Conservation (phyloP, 2,888 invertebrate genomes). For the Rhogogaster chlorosoma region DNA sequence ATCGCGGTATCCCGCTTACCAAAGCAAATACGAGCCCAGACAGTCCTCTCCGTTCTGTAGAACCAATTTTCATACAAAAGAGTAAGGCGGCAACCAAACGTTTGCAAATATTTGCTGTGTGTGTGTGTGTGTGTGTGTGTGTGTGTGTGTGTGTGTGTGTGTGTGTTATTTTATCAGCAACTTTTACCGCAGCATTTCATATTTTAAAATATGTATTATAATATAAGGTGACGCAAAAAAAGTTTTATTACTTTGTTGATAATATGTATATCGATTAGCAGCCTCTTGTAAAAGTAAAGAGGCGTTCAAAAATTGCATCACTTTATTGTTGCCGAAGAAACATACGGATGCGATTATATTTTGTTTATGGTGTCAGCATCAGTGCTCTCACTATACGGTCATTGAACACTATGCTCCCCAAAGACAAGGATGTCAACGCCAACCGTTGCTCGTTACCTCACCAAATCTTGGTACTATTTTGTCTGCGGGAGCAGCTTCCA, state of each 20-base stretch:
- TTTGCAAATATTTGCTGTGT: neutral
- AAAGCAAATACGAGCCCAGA: neutral
- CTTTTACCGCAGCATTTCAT: neutral
- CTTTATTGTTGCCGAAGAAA: slow-evolving; percentile 75
- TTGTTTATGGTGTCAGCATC: slow-evolving; percentile 86
- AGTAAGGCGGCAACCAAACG: neutral
- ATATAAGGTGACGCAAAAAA: neutral
- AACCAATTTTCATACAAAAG: neutral
- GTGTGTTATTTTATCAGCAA: neutral
- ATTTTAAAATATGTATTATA: neutral
- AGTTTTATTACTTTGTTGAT: neutral
- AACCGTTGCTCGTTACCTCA: slow-evolving; percentile 8
- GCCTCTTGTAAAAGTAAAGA: slow-evolving; percentile 84
- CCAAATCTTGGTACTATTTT: slow-evolving; percentile 47
- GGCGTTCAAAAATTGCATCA: slow-evolving; percentile 91
- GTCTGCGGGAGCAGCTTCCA: slow-evolving; percentile 64
- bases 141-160: too few species aligned
- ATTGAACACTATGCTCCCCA: slow-evolving; percentile 92
- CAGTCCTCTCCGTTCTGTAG: neutral
- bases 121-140: neutral
- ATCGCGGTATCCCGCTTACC: slow-evolving; percentile 21
- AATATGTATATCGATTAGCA: slow-evolving; percentile 22
- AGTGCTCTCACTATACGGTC: slow-evolving; percentile 93
- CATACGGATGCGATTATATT: slow-evolving; percentile 81
- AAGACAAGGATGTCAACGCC: slow-evolving; percentile 86